A percentile compares a stretch with the other conserved stretches of the same genome.
Conservation (phyloP, 2,888 invertebrate genomes). For the Anorthoa munda region DNA sequence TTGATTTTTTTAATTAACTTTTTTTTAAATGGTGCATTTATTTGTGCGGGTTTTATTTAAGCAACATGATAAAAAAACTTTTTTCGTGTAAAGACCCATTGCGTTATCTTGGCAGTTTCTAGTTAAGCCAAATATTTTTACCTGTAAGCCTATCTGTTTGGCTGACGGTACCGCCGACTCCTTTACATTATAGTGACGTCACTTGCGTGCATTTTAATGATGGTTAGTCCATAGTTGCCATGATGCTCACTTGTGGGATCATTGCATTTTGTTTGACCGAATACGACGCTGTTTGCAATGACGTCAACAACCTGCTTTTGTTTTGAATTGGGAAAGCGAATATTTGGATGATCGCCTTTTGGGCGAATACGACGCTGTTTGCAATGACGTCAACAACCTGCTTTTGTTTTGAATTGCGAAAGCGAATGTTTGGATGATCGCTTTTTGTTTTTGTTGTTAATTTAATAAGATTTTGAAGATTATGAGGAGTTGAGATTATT, state of each 20-base stretch:
- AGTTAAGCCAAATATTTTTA: neutral
- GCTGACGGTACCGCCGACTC: conserved; percentile 46
- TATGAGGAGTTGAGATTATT: neutral
- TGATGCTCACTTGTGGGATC: conserved; percentile 43
- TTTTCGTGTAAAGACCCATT: too few relatives aligned
- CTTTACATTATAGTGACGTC: conserved; percentile 62
- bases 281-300: conserved; percentile 30
- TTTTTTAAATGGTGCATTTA: neutral
- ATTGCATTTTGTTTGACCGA: conserved; percentile 57
- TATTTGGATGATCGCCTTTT: too few relatives aligned
- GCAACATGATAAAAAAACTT: neutral
- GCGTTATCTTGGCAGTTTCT: too few relatives aligned
- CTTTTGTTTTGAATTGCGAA: conserved; percentile 47
- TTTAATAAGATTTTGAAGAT: neutral
- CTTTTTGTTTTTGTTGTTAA: conserved; percentile 22
- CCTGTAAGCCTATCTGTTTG: neutral
- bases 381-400: conserved; percentile 36
- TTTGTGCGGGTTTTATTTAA: neutral
- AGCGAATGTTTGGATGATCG: conserved; percentile 23
- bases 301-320: conserved; percentile 44
- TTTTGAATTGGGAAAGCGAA: conserved; percentile 35
- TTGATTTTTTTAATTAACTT: too few relatives aligned
- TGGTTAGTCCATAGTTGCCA: conserved; percentile 56
- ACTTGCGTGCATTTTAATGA: conserved; percentile 64
- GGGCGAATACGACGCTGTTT: conserved; percentile 23